Conservation (phyloP, 1,140 invertebrate genomes). For the Riptortus pedestris region DNA sequence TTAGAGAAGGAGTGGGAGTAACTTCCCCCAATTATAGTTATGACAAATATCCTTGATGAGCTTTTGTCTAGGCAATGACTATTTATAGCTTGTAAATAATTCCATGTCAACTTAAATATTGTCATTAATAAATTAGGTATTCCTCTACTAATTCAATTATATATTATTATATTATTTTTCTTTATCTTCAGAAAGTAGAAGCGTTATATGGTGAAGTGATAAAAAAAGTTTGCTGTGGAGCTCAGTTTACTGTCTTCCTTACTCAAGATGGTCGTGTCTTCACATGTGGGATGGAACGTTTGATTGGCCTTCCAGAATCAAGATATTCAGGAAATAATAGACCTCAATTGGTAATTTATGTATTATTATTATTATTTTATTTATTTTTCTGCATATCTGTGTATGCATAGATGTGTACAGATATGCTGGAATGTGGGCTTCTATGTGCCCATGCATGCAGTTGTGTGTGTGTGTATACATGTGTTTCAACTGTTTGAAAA, state of each 20-base stretch:
- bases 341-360: conserved; percentile 36
- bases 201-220: conserved; percentile 44
- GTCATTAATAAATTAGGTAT: no score
- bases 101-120: no score
- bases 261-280: conserved; percentile 49
- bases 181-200: conserved; percentile 41
- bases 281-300: conserved; percentile 51
- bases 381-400: not conserved
- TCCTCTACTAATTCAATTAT: not conserved
- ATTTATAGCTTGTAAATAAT: no score
- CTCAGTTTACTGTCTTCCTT: conserved; percentile 53
- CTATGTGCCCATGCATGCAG: no score
- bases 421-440: no score
- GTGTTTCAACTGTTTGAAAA: no score
- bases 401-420: not conserved
- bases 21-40: no score
- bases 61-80: no score
- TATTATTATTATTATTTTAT: conserved; percentile 4
- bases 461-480: no score
- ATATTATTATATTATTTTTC: not conserved
- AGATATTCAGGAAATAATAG: conserved; percentile 38
- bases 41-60: no score
- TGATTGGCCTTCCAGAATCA: conserved; percentile 46
- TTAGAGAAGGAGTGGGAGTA: no score
- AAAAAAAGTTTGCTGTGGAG: conserved; percentile 52